Base-by-base conservation (phyloP, 2,888 invertebrate species). In the Rhamphomyia laevipes region DNA sequence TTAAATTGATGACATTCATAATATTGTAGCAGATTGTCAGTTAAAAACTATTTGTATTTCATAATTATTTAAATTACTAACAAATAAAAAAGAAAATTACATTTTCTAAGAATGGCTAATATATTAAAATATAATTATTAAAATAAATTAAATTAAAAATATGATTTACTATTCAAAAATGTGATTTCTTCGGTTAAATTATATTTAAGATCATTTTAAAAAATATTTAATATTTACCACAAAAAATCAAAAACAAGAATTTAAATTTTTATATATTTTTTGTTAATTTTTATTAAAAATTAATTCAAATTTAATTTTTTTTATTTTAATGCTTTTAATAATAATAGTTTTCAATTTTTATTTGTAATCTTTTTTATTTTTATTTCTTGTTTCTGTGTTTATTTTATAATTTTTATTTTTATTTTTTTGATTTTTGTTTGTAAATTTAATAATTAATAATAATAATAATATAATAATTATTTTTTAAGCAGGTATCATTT, bases 401-500 rank as follows among this genome's bases (percentile, higher is more conserved):
- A n/a, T n/a, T n/a, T n/a, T n/a, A n/a, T n/a, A n/a, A 42, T 45
- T 46, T 47, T 5, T 45, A 40, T 44, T 33, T 38, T 45, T 31
- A 11, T 37, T 38, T 45, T 42, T 47, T 37, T 16, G 23, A 44
- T 50, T 43, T 48, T 52, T 52, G 46, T 48, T 52, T 47, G 47
- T 53, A 50, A 43, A 35, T 47, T 45, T 43, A 30, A 37, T 13
- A 35, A 37, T 41, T 27, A 47, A 41, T 41, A 30, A 31, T 30
- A 45, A n/a, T n/a, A n/a, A n/a, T n/a, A n/a, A n/a, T n/a, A n/a
- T n/a, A 27, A 27, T 27, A 27, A 46, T 51, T 59, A 49, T 52
- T 51, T 62, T 60, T 64, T 59, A 67, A 67, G 67, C 67, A 67
- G 67, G 67, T 67, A 67, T 64, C 66, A 54, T 58, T 67, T 66